These are phyloP conservation scores for Siniperca scherzeri DNA, from an alignment of 2,797 vertebrate genomes.

Conservation along the genomic window DNA sequence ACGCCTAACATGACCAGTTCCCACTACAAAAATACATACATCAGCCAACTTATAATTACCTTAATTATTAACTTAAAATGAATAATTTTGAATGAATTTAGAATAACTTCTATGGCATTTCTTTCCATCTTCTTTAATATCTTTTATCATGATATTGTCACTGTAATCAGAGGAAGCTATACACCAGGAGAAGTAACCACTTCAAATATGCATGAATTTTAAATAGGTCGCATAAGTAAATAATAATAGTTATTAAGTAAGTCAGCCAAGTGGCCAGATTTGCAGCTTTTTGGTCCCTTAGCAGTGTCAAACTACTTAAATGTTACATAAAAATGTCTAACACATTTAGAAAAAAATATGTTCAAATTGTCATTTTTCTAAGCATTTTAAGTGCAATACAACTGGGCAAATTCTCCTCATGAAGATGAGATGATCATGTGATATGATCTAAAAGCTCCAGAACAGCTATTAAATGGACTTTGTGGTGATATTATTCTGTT, in stretches of 20 bases:
- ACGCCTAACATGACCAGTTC: no score
- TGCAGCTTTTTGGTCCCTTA: no score
- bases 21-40: not conserved
- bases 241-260: not conserved
- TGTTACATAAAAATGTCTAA: not conserved
- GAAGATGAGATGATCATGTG: not conserved
- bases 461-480: not conserved
- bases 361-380: no score
- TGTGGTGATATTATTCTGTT: not conserved
- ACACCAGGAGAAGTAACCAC: not conserved
- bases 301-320: not conserved
- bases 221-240: not conserved
- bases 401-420: not conserved
- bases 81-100: no score
- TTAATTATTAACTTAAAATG: no score
- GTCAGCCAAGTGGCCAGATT: not conserved
- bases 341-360: no score
- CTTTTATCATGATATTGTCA: not conserved
- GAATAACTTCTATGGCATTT: no score
- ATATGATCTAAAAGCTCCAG: not conserved
- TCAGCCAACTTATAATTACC: not conserved
- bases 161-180: not conserved
- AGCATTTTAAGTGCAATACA: not conserved
- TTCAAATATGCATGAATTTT: not conserved
- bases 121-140: no score